These are phyloP conservation scores for Alectoris magna DNA, from an alignment of 2,797 vertebrate species.

Conservation along the genomic window DNA sequence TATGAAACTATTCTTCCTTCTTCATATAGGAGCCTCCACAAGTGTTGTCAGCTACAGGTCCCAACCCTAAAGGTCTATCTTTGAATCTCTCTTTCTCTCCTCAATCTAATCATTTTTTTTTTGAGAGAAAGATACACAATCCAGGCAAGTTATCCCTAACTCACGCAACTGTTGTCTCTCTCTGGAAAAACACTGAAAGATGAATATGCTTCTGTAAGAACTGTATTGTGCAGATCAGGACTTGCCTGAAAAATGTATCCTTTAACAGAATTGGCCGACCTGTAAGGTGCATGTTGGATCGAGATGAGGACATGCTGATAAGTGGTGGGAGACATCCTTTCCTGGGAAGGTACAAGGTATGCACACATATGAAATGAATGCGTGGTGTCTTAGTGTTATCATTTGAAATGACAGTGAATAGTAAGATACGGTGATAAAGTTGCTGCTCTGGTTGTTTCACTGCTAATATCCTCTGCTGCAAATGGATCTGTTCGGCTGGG, in stretches of 20 bases:
- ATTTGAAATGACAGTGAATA: not conserved
- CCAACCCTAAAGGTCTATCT: accelerated
- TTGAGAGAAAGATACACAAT: not conserved
- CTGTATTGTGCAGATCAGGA: not conserved
- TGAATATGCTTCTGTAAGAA: not conserved
- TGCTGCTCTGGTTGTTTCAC: not conserved
- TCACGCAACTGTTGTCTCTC: not conserved
- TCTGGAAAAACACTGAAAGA: not conserved
- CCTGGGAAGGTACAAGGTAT: slow-evolving; percentile 91
- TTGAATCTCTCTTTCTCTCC: not conserved
- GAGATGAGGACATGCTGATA: slow-evolving; percentile 95
- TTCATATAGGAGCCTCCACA: not conserved
- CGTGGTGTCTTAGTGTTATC: not conserved
- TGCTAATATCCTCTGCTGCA: not conserved
- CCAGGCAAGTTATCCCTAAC: not conserved
- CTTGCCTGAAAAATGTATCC: not conserved
- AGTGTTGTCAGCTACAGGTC: not conserved
- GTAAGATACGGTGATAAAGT: not conserved
- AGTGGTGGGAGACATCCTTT: slow-evolving; percentile 94
- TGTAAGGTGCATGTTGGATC: slow-evolving; percentile 93
- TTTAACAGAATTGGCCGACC: slow-evolving; percentile 84
- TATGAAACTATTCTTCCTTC: not conserved
- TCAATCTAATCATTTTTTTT: not conserved
- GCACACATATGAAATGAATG: not conserved
- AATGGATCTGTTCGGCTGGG: not conserved